phyloP scores from a whole-genome alignment of 2,797 vertebrate species.

The Monodelphis domestica region DNA sequence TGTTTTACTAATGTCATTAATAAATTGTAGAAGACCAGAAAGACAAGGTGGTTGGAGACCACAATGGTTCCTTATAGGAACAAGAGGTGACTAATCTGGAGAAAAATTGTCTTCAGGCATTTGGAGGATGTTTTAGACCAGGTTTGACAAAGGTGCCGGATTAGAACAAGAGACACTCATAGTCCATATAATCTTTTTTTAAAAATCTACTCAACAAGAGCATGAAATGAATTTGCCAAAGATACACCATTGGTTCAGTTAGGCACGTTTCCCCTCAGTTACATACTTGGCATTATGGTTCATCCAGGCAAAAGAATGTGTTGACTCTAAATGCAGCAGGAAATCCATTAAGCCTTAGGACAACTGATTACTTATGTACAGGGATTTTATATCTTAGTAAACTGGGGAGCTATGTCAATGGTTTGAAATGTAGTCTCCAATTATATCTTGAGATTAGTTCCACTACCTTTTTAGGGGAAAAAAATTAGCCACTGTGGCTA shows the following conservation, averaged over 20 bases:
- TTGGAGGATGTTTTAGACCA: background rate
- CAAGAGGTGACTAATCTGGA: background rate
- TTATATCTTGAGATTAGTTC: background rate
- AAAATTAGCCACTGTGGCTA: background rate
- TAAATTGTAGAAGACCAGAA: background rate
- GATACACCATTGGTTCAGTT: background rate
- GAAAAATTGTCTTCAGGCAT: background rate
- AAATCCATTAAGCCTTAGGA: background rate
- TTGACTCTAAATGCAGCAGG: background rate
- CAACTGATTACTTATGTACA: background rate
- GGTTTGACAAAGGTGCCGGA: background rate
- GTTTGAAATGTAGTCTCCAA: background rate
- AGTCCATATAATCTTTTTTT: background rate
- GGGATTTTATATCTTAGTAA: background rate
- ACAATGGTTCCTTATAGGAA: background rate
- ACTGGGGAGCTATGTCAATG: background rate
- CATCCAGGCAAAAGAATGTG: background rate
- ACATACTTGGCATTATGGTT: background rate
- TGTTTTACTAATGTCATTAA: background rate
- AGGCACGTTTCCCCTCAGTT: background rate
- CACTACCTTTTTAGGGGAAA: background rate
- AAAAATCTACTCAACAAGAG: background rate
- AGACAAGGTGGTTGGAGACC: background rate
- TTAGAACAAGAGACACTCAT: background rate
- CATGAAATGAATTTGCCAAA: background rate